Conservation (phyloP, 1,140 invertebrate genomes). For the Calosoma granatense region DNA sequence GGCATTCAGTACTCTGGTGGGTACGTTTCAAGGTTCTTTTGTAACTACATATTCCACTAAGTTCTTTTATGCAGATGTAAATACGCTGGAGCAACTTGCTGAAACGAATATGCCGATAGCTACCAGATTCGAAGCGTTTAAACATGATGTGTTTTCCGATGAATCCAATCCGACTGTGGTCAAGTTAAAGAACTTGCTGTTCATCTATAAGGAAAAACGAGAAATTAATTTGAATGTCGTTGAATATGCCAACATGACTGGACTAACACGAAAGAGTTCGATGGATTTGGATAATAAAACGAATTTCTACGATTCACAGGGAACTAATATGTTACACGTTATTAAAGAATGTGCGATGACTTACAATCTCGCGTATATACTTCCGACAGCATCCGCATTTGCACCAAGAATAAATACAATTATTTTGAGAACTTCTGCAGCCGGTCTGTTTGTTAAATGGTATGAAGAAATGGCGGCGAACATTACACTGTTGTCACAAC, state of each 20-base stretch:
- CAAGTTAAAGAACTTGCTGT: background rate
- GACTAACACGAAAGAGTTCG: background rate
- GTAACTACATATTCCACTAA: background rate
- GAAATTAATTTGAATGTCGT: background rate
- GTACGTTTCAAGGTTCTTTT: background rate
- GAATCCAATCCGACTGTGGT: background rate
- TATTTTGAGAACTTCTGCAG: background rate
- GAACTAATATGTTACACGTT: background rate
- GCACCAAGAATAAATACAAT: background rate
- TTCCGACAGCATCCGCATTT: background rate
- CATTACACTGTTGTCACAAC: background rate
- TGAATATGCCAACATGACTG: background rate
- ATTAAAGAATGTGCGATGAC: background rate
- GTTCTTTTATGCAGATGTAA: background rate
- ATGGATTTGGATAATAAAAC: background rate
- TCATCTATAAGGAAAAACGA: background rate
- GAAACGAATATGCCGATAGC: background rate
- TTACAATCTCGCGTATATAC: background rate
- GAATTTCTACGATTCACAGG: background rate
- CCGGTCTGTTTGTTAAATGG: background rate
- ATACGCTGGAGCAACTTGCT: background rate
- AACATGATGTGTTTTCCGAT: background rate
- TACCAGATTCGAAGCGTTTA: background rate
- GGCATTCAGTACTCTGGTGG: background rate
- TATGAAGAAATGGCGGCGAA: background rate